Percentiles rank a stretch among this genome's conserved stretches.
phyloP scores from a whole-genome alignment of 1,140 invertebrate species.

The Drosophila kepulauana region DNA sequence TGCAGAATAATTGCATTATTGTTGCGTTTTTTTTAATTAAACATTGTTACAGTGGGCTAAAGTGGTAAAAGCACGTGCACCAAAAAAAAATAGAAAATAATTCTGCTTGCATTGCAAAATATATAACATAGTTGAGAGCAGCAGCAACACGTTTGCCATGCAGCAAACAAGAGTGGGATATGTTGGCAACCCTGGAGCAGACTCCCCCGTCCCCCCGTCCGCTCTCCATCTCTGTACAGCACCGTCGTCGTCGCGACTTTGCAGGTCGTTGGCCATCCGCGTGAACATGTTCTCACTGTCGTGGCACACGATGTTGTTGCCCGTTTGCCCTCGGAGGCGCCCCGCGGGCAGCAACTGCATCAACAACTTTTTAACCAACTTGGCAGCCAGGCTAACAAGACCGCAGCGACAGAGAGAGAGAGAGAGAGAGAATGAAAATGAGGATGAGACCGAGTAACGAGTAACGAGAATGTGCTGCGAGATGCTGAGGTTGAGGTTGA shows the following conservation, averaged over 20 bases:
- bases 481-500: conserved; percentile 7
- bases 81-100: too few species aligned
- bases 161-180: neutral
- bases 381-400: conserved; percentile 76
- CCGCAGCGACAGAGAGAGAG: conserved; percentile 37
- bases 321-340: neutral
- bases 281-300: neutral
- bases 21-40: conserved; percentile 47
- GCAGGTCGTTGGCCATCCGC: conserved; percentile 68
- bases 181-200: too few species aligned
- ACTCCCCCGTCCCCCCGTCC: too few species aligned
- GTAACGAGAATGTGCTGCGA: neutral
- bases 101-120: too few species aligned
- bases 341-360: conserved; percentile 64
- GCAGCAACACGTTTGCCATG: conserved; percentile 69
- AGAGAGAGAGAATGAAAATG: neutral
- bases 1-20: conserved; percentile 41
- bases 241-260: too few species aligned
- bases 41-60: conserved; percentile 60
- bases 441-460: neutral
- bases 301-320: neutral
- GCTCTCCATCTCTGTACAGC: too few species aligned
- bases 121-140: too few species aligned
- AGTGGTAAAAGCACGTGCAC: conserved; percentile 53
- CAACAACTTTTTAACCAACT: conserved; percentile 82